These are phyloP conservation scores for Tipula unca DNA, from an alignment of 2,888 invertebrate species.

Conservation along the genomic window DNA sequence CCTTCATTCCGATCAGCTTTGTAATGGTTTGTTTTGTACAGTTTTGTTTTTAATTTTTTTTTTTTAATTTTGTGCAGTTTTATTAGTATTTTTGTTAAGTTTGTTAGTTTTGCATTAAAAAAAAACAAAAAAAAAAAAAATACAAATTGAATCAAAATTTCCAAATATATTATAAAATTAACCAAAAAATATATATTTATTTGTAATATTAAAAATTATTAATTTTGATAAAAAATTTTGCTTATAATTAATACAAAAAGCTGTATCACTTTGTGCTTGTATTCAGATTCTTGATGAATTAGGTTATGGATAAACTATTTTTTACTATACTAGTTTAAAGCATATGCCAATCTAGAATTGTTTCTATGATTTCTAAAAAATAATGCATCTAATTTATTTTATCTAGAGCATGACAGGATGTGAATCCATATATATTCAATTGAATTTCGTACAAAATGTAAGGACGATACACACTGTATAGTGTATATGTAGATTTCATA, in stretches of 20 bases:
- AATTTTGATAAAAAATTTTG: background rate
- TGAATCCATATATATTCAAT: no score
- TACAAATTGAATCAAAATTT: background rate
- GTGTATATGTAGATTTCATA: no score
- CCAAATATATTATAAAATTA: background rate
- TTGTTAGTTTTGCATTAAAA: conserved; percentile 2
- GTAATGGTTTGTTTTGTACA: background rate
- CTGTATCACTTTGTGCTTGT: background rate
- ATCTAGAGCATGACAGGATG: no score
- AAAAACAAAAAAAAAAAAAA: background rate
- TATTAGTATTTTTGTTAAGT: background rate
- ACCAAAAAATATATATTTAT: background rate
- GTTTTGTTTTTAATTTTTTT: background rate
- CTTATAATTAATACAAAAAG: background rate
- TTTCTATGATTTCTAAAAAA: no score
- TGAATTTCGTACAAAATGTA: background rate
- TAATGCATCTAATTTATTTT: no score
- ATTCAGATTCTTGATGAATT: background rate
- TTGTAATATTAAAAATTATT: background rate
- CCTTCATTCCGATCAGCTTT: conserved; percentile 58
- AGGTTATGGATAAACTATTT: background rate
- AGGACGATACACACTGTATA: background rate
- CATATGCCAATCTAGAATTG: background rate
- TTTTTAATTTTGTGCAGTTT: conserved; percentile 1
- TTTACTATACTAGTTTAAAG: background rate